A percentile compares a stretch with the other conserved stretches of the same genome.
Conservation (phyloP, 2,113 vertebrate species). For the Proteles cristata region DNA sequence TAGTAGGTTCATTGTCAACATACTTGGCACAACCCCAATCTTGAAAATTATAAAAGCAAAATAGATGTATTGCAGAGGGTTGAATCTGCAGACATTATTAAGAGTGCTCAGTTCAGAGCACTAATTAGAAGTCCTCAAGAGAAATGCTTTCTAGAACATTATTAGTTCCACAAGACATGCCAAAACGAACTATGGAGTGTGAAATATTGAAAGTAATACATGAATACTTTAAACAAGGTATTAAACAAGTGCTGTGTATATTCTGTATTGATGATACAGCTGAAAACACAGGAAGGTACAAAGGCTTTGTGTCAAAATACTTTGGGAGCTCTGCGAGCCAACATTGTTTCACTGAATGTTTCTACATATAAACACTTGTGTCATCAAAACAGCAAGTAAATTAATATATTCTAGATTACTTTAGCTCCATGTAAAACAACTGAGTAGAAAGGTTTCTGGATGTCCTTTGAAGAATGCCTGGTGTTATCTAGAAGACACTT, state of each 20-base stretch:
- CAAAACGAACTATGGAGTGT: conserved; percentile 34
- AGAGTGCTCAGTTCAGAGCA: conserved; percentile 10
- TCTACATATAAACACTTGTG: neutral
- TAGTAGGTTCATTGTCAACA: neutral
- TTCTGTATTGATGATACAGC: neutral
- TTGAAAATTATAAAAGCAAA: conserved; percentile 44
- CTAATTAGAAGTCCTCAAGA: conserved; percentile 43
- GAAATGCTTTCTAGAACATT: conserved; percentile 39
- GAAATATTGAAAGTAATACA: neutral
- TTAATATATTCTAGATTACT: neutral
- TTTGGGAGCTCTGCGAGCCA: neutral
- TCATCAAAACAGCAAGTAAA: neutral
- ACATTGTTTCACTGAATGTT: neutral
- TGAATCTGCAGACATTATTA: neutral
- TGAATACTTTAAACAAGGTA: neutral
- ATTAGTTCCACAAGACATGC: conserved; percentile 34
- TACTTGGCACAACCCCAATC: neutral
- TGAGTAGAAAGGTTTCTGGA: neutral
- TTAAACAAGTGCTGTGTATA: neutral
- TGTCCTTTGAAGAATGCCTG: neutral
- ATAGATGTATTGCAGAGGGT: neutral
- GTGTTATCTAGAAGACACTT: neutral
- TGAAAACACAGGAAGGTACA: neutral
- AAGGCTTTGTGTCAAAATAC: neutral
- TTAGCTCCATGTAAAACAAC: neutral